phyloP scores from a whole-genome alignment of 2,888 invertebrate genomes.

The Apodemia hepburni region DNA sequence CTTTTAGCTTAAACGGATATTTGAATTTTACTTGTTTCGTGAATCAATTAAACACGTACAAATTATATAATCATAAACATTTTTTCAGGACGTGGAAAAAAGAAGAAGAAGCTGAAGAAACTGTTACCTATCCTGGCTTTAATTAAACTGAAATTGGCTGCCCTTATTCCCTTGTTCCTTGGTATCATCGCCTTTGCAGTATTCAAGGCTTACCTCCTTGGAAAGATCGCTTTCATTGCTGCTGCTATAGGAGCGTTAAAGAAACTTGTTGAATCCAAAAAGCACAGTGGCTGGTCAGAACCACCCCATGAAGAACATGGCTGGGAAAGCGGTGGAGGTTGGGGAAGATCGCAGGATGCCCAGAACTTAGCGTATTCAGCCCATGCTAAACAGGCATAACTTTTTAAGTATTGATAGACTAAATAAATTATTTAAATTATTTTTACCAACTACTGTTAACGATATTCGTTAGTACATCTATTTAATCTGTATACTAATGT shows the following conservation, averaged over 20 bases:
- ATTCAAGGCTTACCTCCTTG: slow-evolving; percentile 90
- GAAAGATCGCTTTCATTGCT: slow-evolving; percentile 90
- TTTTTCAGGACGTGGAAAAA: slow-evolving; percentile 86
- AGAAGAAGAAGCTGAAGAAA: slow-evolving; percentile 89
- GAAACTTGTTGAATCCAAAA: slow-evolving; percentile 87
- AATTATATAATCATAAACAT: not conserved
- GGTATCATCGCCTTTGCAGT: slow-evolving; percentile 88
- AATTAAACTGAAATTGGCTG: slow-evolving; percentile 88
- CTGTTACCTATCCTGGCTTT: slow-evolving; percentile 88
- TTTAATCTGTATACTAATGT: slow-evolving; percentile 32
- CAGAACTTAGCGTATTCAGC: slow-evolving; percentile 86
- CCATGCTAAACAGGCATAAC: slow-evolving; percentile 68
- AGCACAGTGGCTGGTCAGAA: slow-evolving; percentile 86
- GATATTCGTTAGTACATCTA: slow-evolving; percentile 29
- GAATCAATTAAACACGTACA: too few species aligned
- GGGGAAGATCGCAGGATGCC: slow-evolving; percentile 84
- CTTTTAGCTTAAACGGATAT: not conserved
- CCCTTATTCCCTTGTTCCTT: slow-evolving; percentile 87
- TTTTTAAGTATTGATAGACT: slow-evolving; percentile 23
- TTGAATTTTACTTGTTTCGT: too few species aligned
- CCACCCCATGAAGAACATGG: slow-evolving; percentile 81
- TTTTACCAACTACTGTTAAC: slow-evolving; percentile 27
- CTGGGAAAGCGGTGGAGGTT: slow-evolving; percentile 76
- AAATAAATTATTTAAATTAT: slow-evolving; percentile 37
- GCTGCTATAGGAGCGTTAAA: slow-evolving; percentile 83